Evolutionary conservation across 2,888 invertebrate genomes (phyloP), one percentile per base, ranked within the genome.

Genomic region (Pilophorus perplexus): DNA sequence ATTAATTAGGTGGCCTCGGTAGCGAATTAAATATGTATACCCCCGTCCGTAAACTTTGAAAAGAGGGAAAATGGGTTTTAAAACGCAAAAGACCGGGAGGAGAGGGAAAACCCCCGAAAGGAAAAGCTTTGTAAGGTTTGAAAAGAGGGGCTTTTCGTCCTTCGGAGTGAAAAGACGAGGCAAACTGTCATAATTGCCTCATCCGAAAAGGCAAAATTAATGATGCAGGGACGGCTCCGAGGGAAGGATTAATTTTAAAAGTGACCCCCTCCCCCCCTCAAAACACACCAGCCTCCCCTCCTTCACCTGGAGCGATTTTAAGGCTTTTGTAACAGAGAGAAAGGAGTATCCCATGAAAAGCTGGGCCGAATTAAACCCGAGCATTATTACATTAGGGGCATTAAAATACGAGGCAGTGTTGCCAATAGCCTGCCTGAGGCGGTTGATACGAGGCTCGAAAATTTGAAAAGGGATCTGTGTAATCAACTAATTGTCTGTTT

Each of bases 401-500:
- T 55, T 67, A 55, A 64, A 67, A 64, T 55, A 50, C 54, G 37
- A 40, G 25, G 14, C 6, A 33, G 12, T 6, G 33, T 6, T 12
- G 33, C 33, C 6, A 12, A 12, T 33, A 8, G 33, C 12, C n/a
- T 33, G 33, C 33, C 33, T 33, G 12, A 12, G 33, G 33, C 6
- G 33, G 6, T 33, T 33, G 6, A 33, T 28, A 16, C 27, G 23
- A 23, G 22, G 60, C 42, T 6, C 37, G 5, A 10, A 28, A 27
- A 44, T 28, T 28, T 27, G 18, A 33, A 33, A 66, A n/a, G 64
- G n/a, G 48, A 54, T 59, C 66, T 69, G 46, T 70, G 69, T 71
- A 70, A 70, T 71, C 70, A 70, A 70, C 69, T 71, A 71, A 70
- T 71, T 71, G 71, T 67, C 64, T 57, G 64, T 42, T 42, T 42